phyloP scores from a whole-genome alignment of 1,140 invertebrate species.

The Drosophila hydei region DNA sequence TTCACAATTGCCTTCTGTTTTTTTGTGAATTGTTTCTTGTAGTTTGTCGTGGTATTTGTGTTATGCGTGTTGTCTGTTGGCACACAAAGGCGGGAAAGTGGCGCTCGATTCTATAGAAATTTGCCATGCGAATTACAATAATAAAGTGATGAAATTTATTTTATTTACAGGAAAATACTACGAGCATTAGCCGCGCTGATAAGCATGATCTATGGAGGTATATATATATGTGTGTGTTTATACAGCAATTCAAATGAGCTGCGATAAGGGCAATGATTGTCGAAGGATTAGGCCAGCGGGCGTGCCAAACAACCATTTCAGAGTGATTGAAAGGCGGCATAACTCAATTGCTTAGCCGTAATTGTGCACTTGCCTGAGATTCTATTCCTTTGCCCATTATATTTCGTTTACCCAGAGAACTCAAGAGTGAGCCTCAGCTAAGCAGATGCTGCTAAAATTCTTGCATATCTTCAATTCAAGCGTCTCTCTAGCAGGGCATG shows the following conservation, averaged over 20 bases:
- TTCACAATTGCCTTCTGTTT: background rate
- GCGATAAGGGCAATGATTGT: conserved; percentile 63
- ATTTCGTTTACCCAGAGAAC: too few relatives aligned
- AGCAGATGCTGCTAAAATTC: too few relatives aligned
- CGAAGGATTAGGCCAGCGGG: conserved; percentile 53
- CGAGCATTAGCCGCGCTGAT: conserved; percentile 59
- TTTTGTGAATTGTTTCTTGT: conserved; percentile 9
- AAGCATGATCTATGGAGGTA: conserved; percentile 70
- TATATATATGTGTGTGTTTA: conserved; percentile 9
- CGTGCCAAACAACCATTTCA: conserved; percentile 48
- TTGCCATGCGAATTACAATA: conserved; percentile 75
- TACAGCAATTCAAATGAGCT: conserved; percentile 51
- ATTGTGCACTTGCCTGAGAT: conserved; percentile 18
- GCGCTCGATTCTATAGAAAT: conserved; percentile 46
- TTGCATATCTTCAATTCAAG: too few relatives aligned
- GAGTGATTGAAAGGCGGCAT: conserved; percentile 27
- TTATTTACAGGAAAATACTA: conserved; percentile 71
- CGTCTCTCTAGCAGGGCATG: too few relatives aligned
- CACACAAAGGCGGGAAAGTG: conserved; percentile 5
- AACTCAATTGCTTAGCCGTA: conserved; percentile 45
- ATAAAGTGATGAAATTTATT: conserved; percentile 77
- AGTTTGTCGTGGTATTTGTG: conserved; percentile 13
- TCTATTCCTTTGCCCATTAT: conserved; percentile 4
- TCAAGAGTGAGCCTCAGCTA: too few relatives aligned
- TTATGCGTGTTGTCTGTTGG: conserved; percentile 21